These are phyloP conservation scores for Ascidia mentula DNA, from an alignment of 23 tunicate species.

Conservation along the genomic window DNA sequence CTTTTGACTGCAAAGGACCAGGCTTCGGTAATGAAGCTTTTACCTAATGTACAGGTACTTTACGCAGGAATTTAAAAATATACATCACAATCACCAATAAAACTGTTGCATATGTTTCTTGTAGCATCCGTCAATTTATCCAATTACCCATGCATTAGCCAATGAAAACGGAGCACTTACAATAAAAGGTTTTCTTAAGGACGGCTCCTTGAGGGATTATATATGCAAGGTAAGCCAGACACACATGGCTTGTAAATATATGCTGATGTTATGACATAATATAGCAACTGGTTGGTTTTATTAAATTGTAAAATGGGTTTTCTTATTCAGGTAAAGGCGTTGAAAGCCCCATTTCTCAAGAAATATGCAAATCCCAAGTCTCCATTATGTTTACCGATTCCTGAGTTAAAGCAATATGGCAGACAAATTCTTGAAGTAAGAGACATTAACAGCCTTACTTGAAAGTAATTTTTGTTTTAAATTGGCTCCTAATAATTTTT, in stretches of 20 bases:
- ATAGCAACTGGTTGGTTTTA: too few species aligned
- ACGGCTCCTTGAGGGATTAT: conserved; percentile 66
- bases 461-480: too few species aligned
- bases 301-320: too few species aligned
- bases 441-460: too few species aligned
- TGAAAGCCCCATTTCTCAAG: conserved; percentile 60
- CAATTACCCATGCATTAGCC: conserved; percentile 63
- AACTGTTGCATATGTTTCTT: not conserved
- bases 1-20: conserved; percentile 57
- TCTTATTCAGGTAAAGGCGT: conserved; percentile 67
- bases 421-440: conserved; percentile 86
- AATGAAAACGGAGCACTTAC: conserved; percentile 81
- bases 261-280: too few species aligned
- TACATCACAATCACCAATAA: not conserved
- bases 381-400: conserved; percentile 18
- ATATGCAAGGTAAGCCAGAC: conserved; percentile 73
- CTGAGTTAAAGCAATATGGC: conserved; percentile 74
- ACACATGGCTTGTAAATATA: too few species aligned
- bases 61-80: not conserved
- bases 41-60: conserved; percentile 80
- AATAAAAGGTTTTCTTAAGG: conserved; percentile 50
- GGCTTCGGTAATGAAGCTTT: conserved; percentile 63
- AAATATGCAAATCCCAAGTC: conserved; percentile 63
- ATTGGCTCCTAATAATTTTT: not conserved
- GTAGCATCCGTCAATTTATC: conserved; percentile 86